Percentiles rank a stretch among this genome's conserved stretches.
phyloP scores from a whole-genome alignment of 2,888 invertebrate species.

The Boloria euphrosyne region DNA sequence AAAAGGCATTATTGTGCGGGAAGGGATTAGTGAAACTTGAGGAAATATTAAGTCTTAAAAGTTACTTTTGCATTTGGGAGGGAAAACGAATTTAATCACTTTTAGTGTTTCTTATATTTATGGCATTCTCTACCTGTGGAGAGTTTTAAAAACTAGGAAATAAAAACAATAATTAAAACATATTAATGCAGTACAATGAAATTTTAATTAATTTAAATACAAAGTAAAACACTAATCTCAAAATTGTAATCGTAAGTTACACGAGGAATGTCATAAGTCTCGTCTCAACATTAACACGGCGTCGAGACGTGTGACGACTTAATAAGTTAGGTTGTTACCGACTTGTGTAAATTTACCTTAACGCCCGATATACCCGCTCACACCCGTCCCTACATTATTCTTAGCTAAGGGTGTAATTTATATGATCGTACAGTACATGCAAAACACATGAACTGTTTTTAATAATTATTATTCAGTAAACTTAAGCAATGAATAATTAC shows the following conservation, averaged over 20 bases:
- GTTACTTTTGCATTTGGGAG: too few species aligned
- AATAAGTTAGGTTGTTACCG: constrained; percentile 78
- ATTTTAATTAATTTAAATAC: constrained; percentile 15
- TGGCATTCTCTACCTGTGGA: too few species aligned
- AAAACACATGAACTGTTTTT: constrained; percentile 41
- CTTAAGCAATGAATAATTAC: neutral
- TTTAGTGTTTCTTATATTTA: too few species aligned
- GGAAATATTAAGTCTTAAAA: too few species aligned
- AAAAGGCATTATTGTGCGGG: too few species aligned
- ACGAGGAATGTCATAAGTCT: constrained; percentile 61
- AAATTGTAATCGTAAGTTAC: constrained; percentile 34
- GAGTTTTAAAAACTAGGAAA: too few species aligned
- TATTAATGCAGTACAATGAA: too few species aligned
- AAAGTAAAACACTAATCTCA: constrained; percentile 26
- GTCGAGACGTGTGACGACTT: constrained; percentile 67
- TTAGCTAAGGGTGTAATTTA: constrained; percentile 76
- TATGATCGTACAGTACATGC: constrained; percentile 59
- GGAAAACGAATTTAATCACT: too few species aligned
- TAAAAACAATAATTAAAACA: too few species aligned
- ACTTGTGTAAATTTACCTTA: constrained; percentile 79
- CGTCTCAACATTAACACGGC: constrained; percentile 51
- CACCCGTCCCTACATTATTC: constrained; percentile 70
- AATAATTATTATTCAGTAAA: too few species aligned
- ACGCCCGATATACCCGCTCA: constrained; percentile 68
- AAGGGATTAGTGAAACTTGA: too few species aligned